Base-by-base conservation (phyloP, 2,797 vertebrate genomes). In the Simalia tracyae region DNA sequence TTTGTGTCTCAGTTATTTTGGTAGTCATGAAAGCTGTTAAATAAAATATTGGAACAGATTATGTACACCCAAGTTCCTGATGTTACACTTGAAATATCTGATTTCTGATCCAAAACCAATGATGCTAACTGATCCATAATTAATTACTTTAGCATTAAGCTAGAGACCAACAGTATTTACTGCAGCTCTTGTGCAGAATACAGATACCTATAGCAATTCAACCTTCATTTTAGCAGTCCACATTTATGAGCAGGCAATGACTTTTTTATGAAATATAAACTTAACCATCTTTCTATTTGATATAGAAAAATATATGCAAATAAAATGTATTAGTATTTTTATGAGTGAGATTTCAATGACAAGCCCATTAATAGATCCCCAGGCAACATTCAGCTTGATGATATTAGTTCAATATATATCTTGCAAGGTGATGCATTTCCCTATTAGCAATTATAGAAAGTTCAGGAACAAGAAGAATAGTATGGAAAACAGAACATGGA, bases 351-450 rank as follows among this genome's bases (percentile, higher is more conserved):
- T 95, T 96, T 96, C 92, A 96, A 90, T 94, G 56, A 61, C 90
- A 95, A 94, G 42, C 92, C 92, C 95, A 93, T 94, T 93, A 95
- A 96, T 94, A 95, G 95, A 96, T 94, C 95, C 76, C 93, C 91
- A 86, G 54, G 89, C 88, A 91, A 61, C 89, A 68, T 84, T 95
- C 61, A 94, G 54, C 36, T 60, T 92, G 91, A 92, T 92, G 90
- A 92, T 24, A 91, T 87, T 93, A 91, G 36, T 57, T 95, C 57
- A 36, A 8, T 93, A 57, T 94, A 63, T 94, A 86, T 19, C 15
- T 22, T 91, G 91, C 81, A 84, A 90, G 19, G 26, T 94, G 95
- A 94, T 64, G 26, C 91, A 92, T 93, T 84, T 17, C 0, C 42
- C 60, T 76, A 92, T 92, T 84, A 84, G 84, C 88, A 91, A 81